A percentile compares a stretch with the other conserved stretches of the same genome.
These are phyloP conservation scores for Rallus limicola DNA, from an alignment of 2,113 vertebrate species.

Conservation along the genomic window DNA sequence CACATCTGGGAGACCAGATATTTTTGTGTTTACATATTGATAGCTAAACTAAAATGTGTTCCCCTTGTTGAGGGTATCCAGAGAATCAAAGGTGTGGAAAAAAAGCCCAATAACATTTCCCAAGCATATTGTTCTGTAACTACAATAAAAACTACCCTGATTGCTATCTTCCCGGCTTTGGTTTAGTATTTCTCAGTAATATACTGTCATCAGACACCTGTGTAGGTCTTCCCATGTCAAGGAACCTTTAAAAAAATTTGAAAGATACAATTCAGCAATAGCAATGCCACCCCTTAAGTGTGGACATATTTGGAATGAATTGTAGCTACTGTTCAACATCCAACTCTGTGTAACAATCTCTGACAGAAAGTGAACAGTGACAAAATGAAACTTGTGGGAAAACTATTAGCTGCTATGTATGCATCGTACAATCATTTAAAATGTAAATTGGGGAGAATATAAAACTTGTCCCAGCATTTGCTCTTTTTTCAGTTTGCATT, in stretches of 20 bases:
- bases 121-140: background rate
- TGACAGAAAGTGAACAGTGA: conserved; percentile 6
- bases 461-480: background rate
- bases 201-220: background rate
- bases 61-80: background rate
- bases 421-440: background rate
- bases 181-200: background rate
- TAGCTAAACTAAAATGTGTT: background rate
- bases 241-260: background rate
- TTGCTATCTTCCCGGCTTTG: background rate
- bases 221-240: background rate
- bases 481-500: background rate
- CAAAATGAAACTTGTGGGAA: background rate
- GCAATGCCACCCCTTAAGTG: background rate
- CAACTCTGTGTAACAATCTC: background rate
- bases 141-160: background rate
- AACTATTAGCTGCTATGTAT: background rate
- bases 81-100: background rate
- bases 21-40: background rate
- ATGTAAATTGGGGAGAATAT: background rate
- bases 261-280: background rate
- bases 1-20: background rate
- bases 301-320: conserved; percentile 5
- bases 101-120: background rate
- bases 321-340: background rate